These are phyloP conservation scores for Tipula lateralis DNA, from an alignment of 2,888 invertebrate genomes.

Conservation along the genomic window DNA sequence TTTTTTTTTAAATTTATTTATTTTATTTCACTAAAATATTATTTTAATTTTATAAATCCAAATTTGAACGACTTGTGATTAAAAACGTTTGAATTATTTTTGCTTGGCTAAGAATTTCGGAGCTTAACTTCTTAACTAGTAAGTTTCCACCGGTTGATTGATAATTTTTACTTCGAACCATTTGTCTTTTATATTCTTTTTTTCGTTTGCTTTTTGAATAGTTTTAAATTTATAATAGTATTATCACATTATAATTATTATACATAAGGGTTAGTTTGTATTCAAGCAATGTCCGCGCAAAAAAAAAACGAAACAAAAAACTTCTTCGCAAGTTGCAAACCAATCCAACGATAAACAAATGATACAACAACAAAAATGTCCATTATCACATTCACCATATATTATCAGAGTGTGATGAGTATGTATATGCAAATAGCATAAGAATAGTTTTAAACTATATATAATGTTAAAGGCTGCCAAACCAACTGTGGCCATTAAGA, in stretches of 20 bases:
- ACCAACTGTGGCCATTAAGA: not conserved
- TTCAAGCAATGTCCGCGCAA: conserved; percentile 29
- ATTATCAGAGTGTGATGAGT: not conserved
- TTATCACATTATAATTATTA: conserved; percentile 15
- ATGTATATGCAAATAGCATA: not conserved
- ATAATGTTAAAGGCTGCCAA: not conserved
- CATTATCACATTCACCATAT: not conserved
- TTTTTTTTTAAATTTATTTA: not conserved
- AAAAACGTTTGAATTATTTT: not conserved
- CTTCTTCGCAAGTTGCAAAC: conserved; percentile 20
- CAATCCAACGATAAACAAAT: not conserved
- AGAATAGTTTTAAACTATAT: not conserved
- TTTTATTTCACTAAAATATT: conserved; percentile 27
- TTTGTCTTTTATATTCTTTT: conserved; percentile 29
- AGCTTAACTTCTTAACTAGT: conserved; percentile 50
- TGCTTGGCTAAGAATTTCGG: conserved; percentile 36
- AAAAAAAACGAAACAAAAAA: not conserved
- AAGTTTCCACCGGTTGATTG: conserved; percentile 51
- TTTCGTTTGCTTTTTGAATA: not conserved
- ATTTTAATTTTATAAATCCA: conserved; percentile 21
- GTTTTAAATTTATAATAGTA: conserved; percentile 19
- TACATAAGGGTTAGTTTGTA: conserved; percentile 29
- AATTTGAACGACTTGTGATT: not conserved
- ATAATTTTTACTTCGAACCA: conserved; percentile 36
- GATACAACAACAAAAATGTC: not conserved